Conservation (phyloP, 2,797 vertebrate genomes). For the Phrynocephalus guinanensis region DNA sequence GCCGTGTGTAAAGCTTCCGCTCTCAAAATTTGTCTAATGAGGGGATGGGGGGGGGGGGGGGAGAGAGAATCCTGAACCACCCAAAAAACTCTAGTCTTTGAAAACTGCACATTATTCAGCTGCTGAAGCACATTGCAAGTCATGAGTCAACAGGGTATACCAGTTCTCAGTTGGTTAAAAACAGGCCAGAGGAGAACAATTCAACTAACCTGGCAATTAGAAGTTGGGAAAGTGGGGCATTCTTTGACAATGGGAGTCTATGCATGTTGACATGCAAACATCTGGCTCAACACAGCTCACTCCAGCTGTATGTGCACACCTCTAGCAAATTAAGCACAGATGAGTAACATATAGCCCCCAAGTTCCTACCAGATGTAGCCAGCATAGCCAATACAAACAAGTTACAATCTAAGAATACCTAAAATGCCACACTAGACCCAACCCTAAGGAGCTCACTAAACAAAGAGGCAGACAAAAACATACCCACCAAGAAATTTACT, state of each 20-base stretch:
- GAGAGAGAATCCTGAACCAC: accelerated
- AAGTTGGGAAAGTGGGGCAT: neutral
- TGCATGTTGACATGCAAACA: neutral
- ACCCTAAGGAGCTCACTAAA: neutral
- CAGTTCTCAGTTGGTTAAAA: neutral
- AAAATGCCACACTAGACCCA: neutral
- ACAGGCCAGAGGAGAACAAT: neutral
- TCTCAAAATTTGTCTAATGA: accelerated
- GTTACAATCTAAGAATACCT: neutral
- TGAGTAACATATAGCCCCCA: neutral
- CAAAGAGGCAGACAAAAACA: neutral
- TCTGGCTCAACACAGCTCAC: neutral
- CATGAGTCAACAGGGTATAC: neutral
- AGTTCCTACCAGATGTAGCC: neutral
- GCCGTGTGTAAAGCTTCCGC: accelerated
- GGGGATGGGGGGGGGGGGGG: neutral
- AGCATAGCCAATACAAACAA: neutral
- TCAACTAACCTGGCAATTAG: neutral
- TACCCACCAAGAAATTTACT: neutral
- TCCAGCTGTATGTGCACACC: neutral
- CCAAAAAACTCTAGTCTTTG: neutral
- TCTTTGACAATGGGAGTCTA: neutral
- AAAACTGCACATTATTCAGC: accelerated
- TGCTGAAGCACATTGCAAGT: neutral
- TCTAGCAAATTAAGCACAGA: neutral